Base-by-base conservation (phyloP, 2,888 invertebrate genomes). In the Scaptodrosophila latifasciaeformis region DNA sequence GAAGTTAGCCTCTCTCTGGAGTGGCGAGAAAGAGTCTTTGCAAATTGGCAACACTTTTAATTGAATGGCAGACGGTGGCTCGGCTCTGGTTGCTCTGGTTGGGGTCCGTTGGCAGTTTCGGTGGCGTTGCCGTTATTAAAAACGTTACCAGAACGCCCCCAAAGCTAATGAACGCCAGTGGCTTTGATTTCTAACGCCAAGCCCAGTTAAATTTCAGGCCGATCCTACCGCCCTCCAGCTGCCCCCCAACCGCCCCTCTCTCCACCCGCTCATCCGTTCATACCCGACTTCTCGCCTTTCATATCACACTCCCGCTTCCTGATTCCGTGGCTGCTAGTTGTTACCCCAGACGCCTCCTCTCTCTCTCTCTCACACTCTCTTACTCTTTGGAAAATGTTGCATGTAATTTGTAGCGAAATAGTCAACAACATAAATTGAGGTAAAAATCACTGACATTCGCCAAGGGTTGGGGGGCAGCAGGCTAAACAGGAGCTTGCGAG, bases 81-180 rank as follows among this genome's bases (percentile, higher is more conserved):
- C 45, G 9, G 52, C 7, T 46, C 31, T 35, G 19, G 31, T 18
- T 47, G 40, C 19, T 42, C 39, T 31, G 44, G 50, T n/a, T 12
- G 10, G 6, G 2, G 17, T 3, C 45, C 12, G 46, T 30, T 13
- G 44, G 2, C 1, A 21, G 42, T 6, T 46, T 5, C 1, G 2
- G 2, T 9, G 35, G 46, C 17, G 44, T 24, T 55, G 66, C 65
- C 55, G 71, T 70, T 79, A 59, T 67, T 68, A 66, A 69, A 67
- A 69, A 64, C 67, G 64, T 67, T 61, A 46, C 70, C 67, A 53
- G 44, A 69, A 82, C 82, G 82, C 82, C 82, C 83, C 82, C 75
- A 75, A 70, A 82, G 83, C 82, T 82, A 82, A 82, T 82, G 82
- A 82, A 82, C 71, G 82, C 83, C 82, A 66, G 65, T 67, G 71